A percentile compares a stretch with the other conserved stretches of the same genome.
Evolutionary conservation across 1,140 invertebrate genomes (phyloP).

Genomic region (Leptonema lineaticorne): DNA sequence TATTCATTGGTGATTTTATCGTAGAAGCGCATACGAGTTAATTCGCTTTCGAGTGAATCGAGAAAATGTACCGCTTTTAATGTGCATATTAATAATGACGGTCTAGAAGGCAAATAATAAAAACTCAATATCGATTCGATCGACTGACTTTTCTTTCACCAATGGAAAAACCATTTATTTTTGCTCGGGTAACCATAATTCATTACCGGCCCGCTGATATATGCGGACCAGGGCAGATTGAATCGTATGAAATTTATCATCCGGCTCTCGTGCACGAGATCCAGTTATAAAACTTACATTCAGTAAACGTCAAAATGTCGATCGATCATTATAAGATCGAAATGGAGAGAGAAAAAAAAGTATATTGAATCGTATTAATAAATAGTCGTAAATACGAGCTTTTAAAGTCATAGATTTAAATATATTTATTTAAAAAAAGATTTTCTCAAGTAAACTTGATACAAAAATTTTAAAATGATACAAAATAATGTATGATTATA

Average conservation of each 20-base stretch:
- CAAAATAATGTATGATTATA: too few species aligned
- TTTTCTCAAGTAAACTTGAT: too few species aligned
- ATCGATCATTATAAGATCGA: not conserved
- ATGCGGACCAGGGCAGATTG: slow-evolving; percentile 12
- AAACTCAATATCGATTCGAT: too few species aligned
- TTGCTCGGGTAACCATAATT: slow-evolving; percentile 20
- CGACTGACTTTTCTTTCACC: not conserved
- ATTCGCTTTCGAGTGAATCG: too few species aligned
- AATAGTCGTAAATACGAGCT: not conserved
- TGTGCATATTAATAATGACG: too few species aligned
- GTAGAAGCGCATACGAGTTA: too few species aligned
- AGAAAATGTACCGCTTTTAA: too few species aligned
- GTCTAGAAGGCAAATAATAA: too few species aligned
- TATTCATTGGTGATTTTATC: too few species aligned
- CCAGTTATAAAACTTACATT: slow-evolving; percentile 17
- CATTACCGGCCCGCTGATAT: not conserved
- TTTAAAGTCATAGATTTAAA: too few species aligned
- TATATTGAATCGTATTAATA: not conserved
- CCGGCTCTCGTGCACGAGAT: not conserved
- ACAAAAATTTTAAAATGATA: too few species aligned
- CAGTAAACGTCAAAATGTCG: not conserved
- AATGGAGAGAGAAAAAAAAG: not conserved
- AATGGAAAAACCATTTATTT: slow-evolving; percentile 20
- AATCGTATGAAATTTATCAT: slow-evolving; percentile 18
- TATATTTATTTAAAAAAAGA: too few species aligned